phyloP scores from a whole-genome alignment of 2,113 vertebrate genomes.

The Thomomys bottae region DNA sequence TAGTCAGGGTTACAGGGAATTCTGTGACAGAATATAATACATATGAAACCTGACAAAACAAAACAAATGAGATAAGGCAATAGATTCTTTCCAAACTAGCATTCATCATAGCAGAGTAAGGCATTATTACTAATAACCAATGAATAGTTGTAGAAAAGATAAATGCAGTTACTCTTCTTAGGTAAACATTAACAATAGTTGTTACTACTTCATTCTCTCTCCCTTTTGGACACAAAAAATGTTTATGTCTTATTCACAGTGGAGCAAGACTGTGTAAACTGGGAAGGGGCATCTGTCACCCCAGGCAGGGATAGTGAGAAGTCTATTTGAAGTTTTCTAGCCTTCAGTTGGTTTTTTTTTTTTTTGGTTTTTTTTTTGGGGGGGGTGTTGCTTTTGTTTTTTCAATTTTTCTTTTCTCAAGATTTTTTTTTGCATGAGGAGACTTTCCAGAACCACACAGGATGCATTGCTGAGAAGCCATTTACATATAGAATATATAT shows the following conservation, averaged over 20 bases:
- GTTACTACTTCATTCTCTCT: not conserved
- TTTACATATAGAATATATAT: no score
- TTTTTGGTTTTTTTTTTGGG: no score
- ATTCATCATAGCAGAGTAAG: not conserved
- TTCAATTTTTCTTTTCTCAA: not conserved
- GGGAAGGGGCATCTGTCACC: not conserved
- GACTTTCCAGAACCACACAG: no score
- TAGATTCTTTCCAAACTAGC: not conserved
- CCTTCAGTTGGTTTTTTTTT: not conserved
- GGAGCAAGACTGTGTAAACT: not conserved
- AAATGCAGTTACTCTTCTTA: not conserved
- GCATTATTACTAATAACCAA: not conserved
- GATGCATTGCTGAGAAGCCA: not conserved
- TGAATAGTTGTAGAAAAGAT: not conserved
- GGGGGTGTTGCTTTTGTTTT: no score
- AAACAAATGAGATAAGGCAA: not conserved
- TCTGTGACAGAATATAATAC: not conserved
- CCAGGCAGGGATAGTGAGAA: not conserved
- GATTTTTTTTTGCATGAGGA: not conserved
- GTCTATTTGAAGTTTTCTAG: not conserved
- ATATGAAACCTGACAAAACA: not conserved
- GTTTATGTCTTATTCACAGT: not conserved
- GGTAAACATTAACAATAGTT: not conserved
- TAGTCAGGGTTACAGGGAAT: not conserved
- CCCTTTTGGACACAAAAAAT: not conserved